A percentile compares a stretch with the other conserved stretches of the same genome.
These are phyloP conservation scores for Theodoxus fluviatilis DNA, from an alignment of 2,888 invertebrate genomes.

Conservation along the genomic window DNA sequence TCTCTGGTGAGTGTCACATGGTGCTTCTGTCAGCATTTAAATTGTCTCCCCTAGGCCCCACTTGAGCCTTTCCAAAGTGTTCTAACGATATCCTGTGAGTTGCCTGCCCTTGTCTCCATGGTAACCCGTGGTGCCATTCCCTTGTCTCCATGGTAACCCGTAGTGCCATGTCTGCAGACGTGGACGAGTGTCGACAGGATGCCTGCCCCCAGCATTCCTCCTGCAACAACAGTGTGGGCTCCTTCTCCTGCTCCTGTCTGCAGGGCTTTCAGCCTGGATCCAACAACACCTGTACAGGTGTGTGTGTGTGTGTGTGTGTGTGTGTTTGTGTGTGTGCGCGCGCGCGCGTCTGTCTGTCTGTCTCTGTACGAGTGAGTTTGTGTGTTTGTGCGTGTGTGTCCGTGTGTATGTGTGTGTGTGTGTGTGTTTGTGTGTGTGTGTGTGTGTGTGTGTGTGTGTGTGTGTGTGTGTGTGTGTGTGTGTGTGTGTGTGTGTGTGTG, in stretches of 20 bases:
- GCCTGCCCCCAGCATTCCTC: neutral
- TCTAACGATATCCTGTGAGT: too few species aligned
- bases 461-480: too few species aligned
- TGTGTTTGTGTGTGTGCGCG: neutral
- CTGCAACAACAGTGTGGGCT: neutral
- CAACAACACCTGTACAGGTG: neutral
- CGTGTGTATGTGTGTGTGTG: too few species aligned
- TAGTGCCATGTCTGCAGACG: too few species aligned
- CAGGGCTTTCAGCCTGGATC: neutral
- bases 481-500: neutral
- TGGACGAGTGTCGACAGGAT: neutral
- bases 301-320: neutral
- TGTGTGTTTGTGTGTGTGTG: neutral
- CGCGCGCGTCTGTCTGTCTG: neutral
- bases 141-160: too few species aligned
- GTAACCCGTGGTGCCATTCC: too few species aligned
- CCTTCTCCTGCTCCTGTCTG: neutral
- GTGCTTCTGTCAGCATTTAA: too few species aligned
- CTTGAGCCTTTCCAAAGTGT: too few species aligned
- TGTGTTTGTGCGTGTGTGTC: constrained; percentile 15
- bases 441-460: neutral
- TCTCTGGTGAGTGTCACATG: too few species aligned
- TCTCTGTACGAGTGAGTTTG: constrained; percentile 22
- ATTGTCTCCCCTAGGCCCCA: too few species aligned
- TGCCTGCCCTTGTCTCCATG: too few species aligned